phyloP scores from a whole-genome alignment of 2,113 vertebrate species.

The Syngnathus scovelli region DNA sequence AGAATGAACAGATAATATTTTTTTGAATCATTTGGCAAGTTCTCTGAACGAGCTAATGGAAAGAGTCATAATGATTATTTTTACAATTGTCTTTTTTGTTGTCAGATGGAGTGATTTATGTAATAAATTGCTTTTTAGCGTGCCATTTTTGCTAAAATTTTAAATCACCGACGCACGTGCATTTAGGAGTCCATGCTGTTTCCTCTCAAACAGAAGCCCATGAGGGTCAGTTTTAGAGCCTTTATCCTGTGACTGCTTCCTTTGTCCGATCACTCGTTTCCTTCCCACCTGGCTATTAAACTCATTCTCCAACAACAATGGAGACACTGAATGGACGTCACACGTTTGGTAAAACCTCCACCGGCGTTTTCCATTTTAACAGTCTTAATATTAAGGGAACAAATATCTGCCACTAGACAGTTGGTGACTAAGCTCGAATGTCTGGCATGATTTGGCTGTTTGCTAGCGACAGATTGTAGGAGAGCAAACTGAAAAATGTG shows the following conservation, averaged over 20 bases:
- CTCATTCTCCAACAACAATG: conserved; percentile 1
- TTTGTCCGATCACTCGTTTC: not conserved
- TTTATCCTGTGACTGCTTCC: not conserved
- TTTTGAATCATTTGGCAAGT: not conserved
- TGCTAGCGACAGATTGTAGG: conserved; percentile 10
- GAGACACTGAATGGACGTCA: not conserved
- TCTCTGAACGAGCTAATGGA: not conserved
- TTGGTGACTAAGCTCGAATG: conserved; percentile 21
- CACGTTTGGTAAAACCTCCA: not conserved
- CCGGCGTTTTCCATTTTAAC: not conserved
- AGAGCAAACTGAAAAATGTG: conserved; percentile 21
- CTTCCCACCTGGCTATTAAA: not conserved
- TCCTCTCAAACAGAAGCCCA: not conserved
- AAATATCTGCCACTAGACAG: conserved; percentile 14
- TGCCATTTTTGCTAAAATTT: not conserved
- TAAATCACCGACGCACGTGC: not conserved
- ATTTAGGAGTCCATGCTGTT: not conserved
- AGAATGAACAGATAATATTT: not conserved
- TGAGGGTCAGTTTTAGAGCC: not conserved
- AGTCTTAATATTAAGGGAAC: not conserved
- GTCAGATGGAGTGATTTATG: not conserved
- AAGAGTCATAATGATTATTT: no score
- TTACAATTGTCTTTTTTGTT: no score
- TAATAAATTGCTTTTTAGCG: not conserved
- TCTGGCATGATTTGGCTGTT: conserved; percentile 7